Conservation (phyloP, 1,140 invertebrate species). For the Campodea augens region DNA sequence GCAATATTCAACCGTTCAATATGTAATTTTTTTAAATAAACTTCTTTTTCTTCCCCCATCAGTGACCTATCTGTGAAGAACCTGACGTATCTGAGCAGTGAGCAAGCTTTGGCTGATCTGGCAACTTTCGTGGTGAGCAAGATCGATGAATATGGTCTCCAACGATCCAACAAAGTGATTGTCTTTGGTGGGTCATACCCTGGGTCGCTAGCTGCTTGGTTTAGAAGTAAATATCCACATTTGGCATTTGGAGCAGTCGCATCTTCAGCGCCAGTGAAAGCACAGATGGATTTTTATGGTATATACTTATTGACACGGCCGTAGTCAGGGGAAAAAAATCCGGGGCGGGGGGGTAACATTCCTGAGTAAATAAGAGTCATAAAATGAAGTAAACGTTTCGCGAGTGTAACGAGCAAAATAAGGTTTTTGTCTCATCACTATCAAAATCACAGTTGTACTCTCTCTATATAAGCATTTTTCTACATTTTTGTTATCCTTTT, state of each 20-base stretch:
- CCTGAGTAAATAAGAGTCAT: too few species aligned
- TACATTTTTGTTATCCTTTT: too few species aligned
- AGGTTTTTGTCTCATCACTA: too few species aligned
- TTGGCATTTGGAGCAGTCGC: slow-evolving; percentile 66
- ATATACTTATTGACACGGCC: too few species aligned
- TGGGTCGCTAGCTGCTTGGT: slow-evolving; percentile 76
- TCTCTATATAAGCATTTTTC: too few species aligned
- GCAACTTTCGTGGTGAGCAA: slow-evolving; percentile 56
- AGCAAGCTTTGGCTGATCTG: slow-evolving; percentile 73
- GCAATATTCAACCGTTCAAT: too few species aligned
- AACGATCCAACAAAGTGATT: slow-evolving; percentile 56
- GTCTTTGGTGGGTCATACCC: slow-evolving; percentile 86
- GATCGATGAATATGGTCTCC: slow-evolving; percentile 40
- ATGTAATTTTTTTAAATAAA: too few species aligned
- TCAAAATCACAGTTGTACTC: too few species aligned
- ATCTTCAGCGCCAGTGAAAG: slow-evolving; percentile 68
- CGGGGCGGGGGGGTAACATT: too few species aligned
- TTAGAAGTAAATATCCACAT: slow-evolving; percentile 74
- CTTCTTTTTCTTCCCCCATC: slow-evolving; percentile 10
- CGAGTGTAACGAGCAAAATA: too few species aligned
- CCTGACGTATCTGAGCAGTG: slow-evolving; percentile 54
- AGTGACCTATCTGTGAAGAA: slow-evolving; percentile 59
- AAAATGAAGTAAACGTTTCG: too few species aligned
- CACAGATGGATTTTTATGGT: slow-evolving; percentile 64
- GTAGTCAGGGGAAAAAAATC: too few species aligned